Evolutionary conservation across 2,113 vertebrate genomes (phyloP).

Genomic region (Myotis davidii): DNA sequence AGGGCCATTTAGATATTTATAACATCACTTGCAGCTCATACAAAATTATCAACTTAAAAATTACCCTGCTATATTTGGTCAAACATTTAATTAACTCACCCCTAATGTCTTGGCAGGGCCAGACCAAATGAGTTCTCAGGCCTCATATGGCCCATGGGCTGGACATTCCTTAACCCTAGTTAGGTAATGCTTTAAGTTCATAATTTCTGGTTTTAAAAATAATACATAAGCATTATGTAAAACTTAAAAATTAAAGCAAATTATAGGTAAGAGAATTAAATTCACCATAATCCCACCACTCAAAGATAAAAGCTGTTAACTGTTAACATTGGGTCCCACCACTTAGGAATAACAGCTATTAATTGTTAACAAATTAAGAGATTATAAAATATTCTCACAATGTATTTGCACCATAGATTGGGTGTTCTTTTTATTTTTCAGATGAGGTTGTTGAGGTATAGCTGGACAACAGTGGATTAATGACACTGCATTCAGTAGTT

Average conservation of each 20-base stretch:
- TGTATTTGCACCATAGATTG: not conserved
- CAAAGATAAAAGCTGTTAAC: not conserved
- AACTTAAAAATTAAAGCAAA: slow-evolving; percentile 32
- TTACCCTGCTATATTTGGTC: too few species aligned
- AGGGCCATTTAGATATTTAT: too few species aligned
- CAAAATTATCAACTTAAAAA: too few species aligned
- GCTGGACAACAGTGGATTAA: not conserved
- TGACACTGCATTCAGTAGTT: not conserved
- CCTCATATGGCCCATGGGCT: too few species aligned
- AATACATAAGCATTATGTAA: not conserved
- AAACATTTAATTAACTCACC: too few species aligned
- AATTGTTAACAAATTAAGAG: slow-evolving; percentile 20
- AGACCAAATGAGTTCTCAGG: too few species aligned
- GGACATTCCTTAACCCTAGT: too few species aligned
- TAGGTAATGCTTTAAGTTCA: not conserved
- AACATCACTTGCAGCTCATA: too few species aligned
- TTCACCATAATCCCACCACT: not conserved
- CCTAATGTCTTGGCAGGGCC: too few species aligned
- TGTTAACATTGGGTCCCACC: not conserved
- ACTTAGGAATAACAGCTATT: not conserved
- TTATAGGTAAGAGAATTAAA: slow-evolving; percentile 43
- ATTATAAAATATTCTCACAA: not conserved
- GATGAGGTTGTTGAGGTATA: not conserved
- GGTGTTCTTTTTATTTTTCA: slow-evolving; percentile 34
- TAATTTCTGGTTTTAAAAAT: slow-evolving; percentile 15